Evolutionary conservation across 1,140 invertebrate genomes (phyloP), one percentile per base, ranked within the genome.

Genomic region (Papilio polyxenes): DNA sequence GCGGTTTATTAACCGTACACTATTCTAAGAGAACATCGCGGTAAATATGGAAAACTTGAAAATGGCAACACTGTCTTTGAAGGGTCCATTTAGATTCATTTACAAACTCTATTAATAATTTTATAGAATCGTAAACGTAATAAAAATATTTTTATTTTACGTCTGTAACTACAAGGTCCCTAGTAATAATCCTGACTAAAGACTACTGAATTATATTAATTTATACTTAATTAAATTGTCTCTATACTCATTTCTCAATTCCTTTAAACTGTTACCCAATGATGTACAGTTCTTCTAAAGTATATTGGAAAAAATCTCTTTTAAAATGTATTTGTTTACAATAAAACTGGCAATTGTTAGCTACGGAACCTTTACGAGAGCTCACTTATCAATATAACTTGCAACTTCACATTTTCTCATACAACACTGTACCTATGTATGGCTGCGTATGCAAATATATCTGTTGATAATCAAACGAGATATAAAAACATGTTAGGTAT

Each of bases 21-120:
- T 62, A 62, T 20, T 62, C 56, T 6, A 69, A 69, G 62, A 13
- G 62, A 62, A 62, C 9, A 62, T 69, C 65, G 31, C 65, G 31
- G 65, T 72, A 72, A 40, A 72, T 72, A 72, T 72, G 31, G 65
- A 72, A 72, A 72, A 31, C 31, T 72, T 72, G 31, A 15, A 40
- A 37, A 72, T 72, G 13, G 23, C 65, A 72, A 72, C 65, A 37
- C 31, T 72, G 31, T 17, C 11, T 10, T 69, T 31, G 23, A 2
- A 15, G 65, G 31, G 31, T 72, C 40, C 65, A 72, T 72, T 72
- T 72, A 31, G 23, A 31, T 65, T 65, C 3, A 37, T 5, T 31
- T 69, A 37, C 10, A 69, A 69, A 37, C 10, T 15, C n/a, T 62
- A 20, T 62, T 20, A 62, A 31, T 37, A 9, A 13, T 23, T 37